Evolutionary conservation across 1,140 invertebrate species (phyloP), one percentile per base, ranked within the genome.

Genomic region (Tetramorium alpestre): DNA sequence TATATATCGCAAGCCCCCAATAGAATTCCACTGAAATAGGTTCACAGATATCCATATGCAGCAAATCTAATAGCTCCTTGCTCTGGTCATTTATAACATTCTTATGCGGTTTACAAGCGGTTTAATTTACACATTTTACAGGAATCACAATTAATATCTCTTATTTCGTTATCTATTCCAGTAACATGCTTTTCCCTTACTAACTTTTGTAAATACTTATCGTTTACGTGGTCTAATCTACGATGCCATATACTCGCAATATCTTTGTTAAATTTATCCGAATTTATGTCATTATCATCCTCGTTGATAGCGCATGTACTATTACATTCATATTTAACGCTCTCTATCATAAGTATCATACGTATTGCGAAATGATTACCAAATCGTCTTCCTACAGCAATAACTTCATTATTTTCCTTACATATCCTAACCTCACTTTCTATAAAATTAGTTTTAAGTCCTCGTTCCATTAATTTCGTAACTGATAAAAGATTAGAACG

Each of bases 181-280:
- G 2, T 77, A 2, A 8, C 73, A 1, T 62, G 10, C 3, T 77
- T 60, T 44, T 60, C 33, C 25, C n/a, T 28, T 25, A 47, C 44
- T 4, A 77, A 2, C 60, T 2, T 77, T 5, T 60, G 33, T 1
- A 77, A 2, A 47, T 77, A 77, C 60, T 77, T 25, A 18, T 62
- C 18, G 11, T 77, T 77, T 10, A 44, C n/a, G 6, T 77, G 54
- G 13, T n/a, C 56, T 44, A 77, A 60, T 16, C 73, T 58, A 16
- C 38, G 56, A 7, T 77, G 73, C 56, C 73, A 77, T 6, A 7
- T 7, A 56, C 25, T 5, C 6, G 18, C 5, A 1, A 33, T 25
- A 28, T 25, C 16, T 0, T 10, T 4, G 25, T 1, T 44, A 1
- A 77, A 54, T 5, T 54, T 54, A 33, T 54, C 6, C 11, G 11